Base-by-base conservation (phyloP, 2,113 vertebrate genomes). In the Campylomormyrus tamandua region DNA sequence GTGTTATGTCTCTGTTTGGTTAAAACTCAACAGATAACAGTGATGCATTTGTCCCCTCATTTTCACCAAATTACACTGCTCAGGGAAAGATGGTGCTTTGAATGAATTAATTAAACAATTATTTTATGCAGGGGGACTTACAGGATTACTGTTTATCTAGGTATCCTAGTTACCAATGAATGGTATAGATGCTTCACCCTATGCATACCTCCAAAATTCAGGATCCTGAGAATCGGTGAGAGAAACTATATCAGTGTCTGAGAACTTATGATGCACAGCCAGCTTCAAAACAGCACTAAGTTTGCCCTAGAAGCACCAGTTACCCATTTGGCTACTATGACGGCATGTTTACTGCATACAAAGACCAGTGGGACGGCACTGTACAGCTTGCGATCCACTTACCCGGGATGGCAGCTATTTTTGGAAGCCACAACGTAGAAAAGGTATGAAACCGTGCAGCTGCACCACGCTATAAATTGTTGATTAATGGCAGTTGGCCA, bases 231-330 rank as follows among this genome's bases (percentile, higher is more conserved):
- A 80, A 80, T 80, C 35, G 15, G 13, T 7, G 13, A 42, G 5
- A 80, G 5, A 80, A 42, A 80, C 88, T 87, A 46, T 3, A 88
- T 80, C 42, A 90, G 90, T 24, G 52, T 35, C 52, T 17, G 74
- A 52, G 49, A 90, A 88, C 48, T 56, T 83, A 84, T 88, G 87
- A 84, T 74, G 49, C 90, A 88, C 35, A 83, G 50, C 50, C 58
- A 49, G 21, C 87, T 83, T 66, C 49, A 24, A 35, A 53, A 87
- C 85, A 46, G 27, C 49, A 13, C 87, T 53, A 52, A 42, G 87
- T 31, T 45, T 27, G 27, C 9, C 24, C 90, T 8, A 11, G 39
- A 88, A 90, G 87, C 53, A 17, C 89, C 56, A 70, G 89, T 70
- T 42, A 62, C 10, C 31, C 46, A 52, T 87, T 90, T 52, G 27